phyloP scores from a whole-genome alignment of 2,113 vertebrate species.

The Dipodomys merriami region DNA sequence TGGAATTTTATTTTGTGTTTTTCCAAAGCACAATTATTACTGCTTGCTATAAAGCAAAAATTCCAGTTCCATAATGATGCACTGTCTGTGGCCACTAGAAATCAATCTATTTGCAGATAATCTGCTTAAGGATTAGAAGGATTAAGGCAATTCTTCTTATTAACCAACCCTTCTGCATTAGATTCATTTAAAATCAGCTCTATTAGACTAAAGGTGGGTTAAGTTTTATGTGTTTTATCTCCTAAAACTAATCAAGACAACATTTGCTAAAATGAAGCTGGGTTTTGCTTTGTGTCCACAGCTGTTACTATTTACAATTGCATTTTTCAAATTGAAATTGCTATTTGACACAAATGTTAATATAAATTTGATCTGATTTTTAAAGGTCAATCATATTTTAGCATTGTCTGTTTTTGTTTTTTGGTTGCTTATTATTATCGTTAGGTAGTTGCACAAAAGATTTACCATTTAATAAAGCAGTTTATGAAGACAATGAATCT shows the following conservation, averaged over 20 bases:
- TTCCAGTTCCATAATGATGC: background rate
- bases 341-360: conserved; percentile 62
- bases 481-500: too few relatives aligned
- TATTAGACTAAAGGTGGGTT: background rate
- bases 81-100: conserved; percentile 4
- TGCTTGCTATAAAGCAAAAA: conserved; percentile 7
- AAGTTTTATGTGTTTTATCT: conserved; percentile 33
- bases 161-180: conserved; percentile 67
- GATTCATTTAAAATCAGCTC: conserved; percentile 60
- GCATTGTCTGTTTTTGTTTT: background rate
- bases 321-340: conserved; percentile 59
- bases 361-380: conserved; percentile 47
- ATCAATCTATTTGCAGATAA: conserved; percentile 71
- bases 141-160: conserved; percentile 60
- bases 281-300: conserved; percentile 46
- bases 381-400: conserved; percentile 60
- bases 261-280: conserved; percentile 55
- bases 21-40: background rate
- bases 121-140: conserved; percentile 70
- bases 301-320: conserved; percentile 49
- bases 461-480: too few relatives aligned
- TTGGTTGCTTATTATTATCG: too few relatives aligned
- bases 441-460: too few relatives aligned
- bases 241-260: conserved; percentile 31
- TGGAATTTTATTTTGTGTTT: conserved; percentile 22